These are phyloP conservation scores for Nudaria mundana DNA, from an alignment of 2,888 invertebrate species.

Conservation along the genomic window DNA sequence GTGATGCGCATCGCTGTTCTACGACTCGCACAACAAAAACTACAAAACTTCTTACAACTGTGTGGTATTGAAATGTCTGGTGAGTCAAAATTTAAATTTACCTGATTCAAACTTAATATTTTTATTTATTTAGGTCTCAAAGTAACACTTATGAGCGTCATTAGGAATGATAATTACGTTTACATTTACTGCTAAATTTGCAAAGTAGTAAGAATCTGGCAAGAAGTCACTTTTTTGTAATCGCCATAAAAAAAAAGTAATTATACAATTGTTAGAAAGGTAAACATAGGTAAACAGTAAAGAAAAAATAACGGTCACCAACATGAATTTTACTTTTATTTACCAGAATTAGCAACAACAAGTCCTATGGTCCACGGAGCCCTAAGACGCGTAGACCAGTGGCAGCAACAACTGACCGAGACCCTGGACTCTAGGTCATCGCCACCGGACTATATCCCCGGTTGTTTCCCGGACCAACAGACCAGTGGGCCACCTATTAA, in stretches of 20 bases:
- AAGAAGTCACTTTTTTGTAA: no score
- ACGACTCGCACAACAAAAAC: constrained; percentile 89
- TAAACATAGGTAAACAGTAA: no score
- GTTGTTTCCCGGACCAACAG: constrained; percentile 91
- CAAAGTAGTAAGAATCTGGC: no score
- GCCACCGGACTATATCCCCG: constrained; percentile 93
- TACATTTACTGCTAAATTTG: no score
- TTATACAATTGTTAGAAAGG: no score
- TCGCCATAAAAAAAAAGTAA: no score
- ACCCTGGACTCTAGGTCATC: constrained; percentile 90
- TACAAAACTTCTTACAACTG: constrained; percentile 93
- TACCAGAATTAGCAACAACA: constrained; percentile 94
- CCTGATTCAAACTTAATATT: no score
- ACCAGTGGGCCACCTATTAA: constrained; percentile 91
- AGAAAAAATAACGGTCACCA: no score
- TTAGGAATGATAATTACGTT: no score
- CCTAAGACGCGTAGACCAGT: constrained; percentile 91
- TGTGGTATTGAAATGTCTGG: constrained; percentile 95
- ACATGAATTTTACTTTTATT: constrained; percentile 8
- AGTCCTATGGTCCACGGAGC: constrained; percentile 96
- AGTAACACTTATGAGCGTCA: no score
- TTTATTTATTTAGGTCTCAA: no score
- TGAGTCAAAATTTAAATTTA: constrained; percentile 47
- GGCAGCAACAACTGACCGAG: constrained; percentile 92
- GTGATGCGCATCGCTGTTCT: constrained; percentile 95